A percentile compares a stretch with the other conserved stretches of the same genome.
Conservation (phyloP, 1,140 invertebrate genomes). For the Drosophila mayri region DNA sequence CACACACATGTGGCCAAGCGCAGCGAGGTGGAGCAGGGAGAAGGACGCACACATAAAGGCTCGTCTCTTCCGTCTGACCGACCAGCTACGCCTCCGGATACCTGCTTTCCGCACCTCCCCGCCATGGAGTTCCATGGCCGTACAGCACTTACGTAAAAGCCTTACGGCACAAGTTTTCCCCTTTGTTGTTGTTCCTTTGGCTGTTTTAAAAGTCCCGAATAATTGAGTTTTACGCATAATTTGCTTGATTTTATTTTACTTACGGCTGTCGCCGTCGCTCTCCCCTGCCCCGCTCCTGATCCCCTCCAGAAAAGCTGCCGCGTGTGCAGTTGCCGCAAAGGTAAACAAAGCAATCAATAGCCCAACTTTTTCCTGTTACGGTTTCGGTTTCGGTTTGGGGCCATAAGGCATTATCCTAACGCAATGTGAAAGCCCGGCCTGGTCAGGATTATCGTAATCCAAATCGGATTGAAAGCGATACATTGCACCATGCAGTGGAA, state of each 20-base stretch:
- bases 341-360: slow-evolving; percentile 48
- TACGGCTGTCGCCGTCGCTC: slow-evolving; percentile 12
- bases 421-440: background rate
- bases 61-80: slow-evolving; percentile 22
- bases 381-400: background rate
- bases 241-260: slow-evolving; percentile 74
- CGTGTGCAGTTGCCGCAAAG: slow-evolving; percentile 39
- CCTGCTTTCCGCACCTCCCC: background rate
- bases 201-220: slow-evolving; percentile 68
- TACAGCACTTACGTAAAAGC: slow-evolving; percentile 68
- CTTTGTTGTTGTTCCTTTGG: slow-evolving; percentile 48
- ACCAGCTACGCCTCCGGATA: slow-evolving; percentile 12
- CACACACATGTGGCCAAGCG: slow-evolving; percentile 59
- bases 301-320: slow-evolving; percentile 12
- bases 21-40: slow-evolving; percentile 12
- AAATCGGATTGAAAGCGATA: slow-evolving; percentile 40
- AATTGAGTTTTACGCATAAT: slow-evolving; percentile 76
- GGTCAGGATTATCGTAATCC: slow-evolving; percentile 36
- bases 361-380: background rate
- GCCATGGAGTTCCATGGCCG: slow-evolving; percentile 33
- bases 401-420: slow-evolving; percentile 2
- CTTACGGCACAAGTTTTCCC: slow-evolving; percentile 64
- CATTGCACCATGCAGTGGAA: slow-evolving; percentile 17
- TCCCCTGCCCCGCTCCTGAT: slow-evolving; percentile 10
- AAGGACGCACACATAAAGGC: slow-evolving; percentile 19